Evolutionary conservation across 1,140 invertebrate species (phyloP).

Genomic region (Wasmannia auropunctata): DNA sequence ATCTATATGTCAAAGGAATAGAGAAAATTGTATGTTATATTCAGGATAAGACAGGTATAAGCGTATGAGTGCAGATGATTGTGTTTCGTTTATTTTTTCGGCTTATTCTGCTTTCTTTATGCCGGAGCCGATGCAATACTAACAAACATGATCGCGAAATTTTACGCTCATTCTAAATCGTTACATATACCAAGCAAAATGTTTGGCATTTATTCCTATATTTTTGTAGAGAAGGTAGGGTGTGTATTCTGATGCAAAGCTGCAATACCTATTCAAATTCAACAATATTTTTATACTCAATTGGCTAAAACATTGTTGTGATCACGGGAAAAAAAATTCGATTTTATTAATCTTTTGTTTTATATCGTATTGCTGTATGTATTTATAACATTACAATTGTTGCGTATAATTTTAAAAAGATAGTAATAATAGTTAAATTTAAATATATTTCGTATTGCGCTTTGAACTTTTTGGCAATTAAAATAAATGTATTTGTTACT

Average conservation of each 20-base stretch:
- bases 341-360: not conserved
- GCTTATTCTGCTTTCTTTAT: not conserved
- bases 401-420: not conserved
- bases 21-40: not conserved
- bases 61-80: not conserved
- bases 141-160: not conserved
- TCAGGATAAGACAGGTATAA: conserved; percentile 7
- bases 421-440: not conserved
- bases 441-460: not conserved
- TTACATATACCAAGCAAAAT: not conserved
- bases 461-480: not conserved
- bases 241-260: not conserved
- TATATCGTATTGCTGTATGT: not conserved
- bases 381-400: not conserved
- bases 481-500: not conserved
- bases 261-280: not conserved
- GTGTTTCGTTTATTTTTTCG: not conserved
- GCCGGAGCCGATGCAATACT: not conserved
- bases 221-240: not conserved
- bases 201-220: not conserved
- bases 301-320: not conserved
- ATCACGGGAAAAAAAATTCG: not conserved
- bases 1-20: conserved; percentile 16
- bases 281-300: conserved; percentile 14
- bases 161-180: not conserved